Evolutionary conservation across 53 echinoderm and acorn worm species (phyloP), one percentile per base, ranked within the genome.

Genomic region (Patiria pectinifera): DNA sequence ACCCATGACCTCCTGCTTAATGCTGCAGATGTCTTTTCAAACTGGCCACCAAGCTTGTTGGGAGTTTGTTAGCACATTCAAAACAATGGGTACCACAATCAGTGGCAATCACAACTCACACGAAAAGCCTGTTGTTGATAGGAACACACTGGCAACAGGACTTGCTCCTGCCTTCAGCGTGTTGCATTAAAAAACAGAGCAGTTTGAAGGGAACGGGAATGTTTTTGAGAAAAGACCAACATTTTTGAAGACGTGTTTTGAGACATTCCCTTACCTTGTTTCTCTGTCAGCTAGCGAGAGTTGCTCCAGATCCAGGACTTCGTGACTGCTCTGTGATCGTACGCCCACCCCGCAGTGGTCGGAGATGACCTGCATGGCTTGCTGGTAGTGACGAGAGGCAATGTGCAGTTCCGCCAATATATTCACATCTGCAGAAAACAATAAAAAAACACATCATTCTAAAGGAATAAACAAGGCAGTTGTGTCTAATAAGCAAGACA

Each of bases 321-420:
- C 48, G 44, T 60, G 26, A 48, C 47, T 22, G 48, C 0, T 25
- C 18, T 18, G 72, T 7, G 92, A 92, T 26, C 75, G 43, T 15
- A 95, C 80, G 44, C 35, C 48, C 11, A 96, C 83, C 4, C 93
- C 94, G 59, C 96, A 96, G 85, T 96, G 95, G 48, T 95, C 91
- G 25, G 69, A 95, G 82, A 96, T 96, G 46, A 96, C 92, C 61
- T 95, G 89, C 1, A 97, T 74, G 11, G 98, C 96, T 24, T 76
- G 72, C 72, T 92, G 86, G 89, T 94, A 96, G 53, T 95, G 91
- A 22, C 89, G 94, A 61, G 76, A 86, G 14, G 93, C 86, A 78
- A 97, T 96, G 75, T 95, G 91, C 62, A 97, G 85, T 83, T 97
- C 98, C 11, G 96, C 94, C 71, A 97, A 49, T 87, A 95, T 97